Conservation (phyloP, 2,797 vertebrate species). For the Alcedo quadribrachys region DNA sequence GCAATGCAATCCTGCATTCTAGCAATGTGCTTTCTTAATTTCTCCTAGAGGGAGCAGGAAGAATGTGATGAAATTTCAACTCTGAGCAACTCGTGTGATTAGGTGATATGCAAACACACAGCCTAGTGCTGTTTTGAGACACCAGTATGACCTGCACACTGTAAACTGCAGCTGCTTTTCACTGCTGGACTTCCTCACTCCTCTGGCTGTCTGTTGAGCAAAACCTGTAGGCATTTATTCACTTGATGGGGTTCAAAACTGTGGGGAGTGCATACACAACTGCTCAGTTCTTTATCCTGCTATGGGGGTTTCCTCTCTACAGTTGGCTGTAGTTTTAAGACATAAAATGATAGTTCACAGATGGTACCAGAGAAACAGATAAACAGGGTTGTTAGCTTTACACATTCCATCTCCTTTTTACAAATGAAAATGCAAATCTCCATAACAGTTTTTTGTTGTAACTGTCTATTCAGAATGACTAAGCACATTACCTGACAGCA, state of each 20-base stretch:
- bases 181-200: background rate
- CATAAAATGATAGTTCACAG: background rate
- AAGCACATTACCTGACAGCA: background rate
- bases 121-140: background rate
- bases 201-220: background rate
- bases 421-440: background rate
- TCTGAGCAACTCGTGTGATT: background rate
- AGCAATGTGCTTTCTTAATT: background rate
- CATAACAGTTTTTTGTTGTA: background rate
- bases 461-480: constrained; percentile 21
- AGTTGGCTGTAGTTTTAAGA: background rate
- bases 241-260: background rate
- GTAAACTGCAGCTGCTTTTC: background rate
- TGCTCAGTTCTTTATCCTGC: background rate
- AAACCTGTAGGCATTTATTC: background rate
- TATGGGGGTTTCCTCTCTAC: background rate
- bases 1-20: background rate
- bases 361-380: background rate
- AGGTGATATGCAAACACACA: background rate
- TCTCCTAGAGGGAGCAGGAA: background rate
- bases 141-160: background rate
- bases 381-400: background rate
- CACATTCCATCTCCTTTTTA: background rate
- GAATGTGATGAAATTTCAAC: background rate
- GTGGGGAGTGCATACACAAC: background rate